Base-by-base conservation (phyloP, 2,113 vertebrate species). In the Boulengeromyrus knoepffleri region DNA sequence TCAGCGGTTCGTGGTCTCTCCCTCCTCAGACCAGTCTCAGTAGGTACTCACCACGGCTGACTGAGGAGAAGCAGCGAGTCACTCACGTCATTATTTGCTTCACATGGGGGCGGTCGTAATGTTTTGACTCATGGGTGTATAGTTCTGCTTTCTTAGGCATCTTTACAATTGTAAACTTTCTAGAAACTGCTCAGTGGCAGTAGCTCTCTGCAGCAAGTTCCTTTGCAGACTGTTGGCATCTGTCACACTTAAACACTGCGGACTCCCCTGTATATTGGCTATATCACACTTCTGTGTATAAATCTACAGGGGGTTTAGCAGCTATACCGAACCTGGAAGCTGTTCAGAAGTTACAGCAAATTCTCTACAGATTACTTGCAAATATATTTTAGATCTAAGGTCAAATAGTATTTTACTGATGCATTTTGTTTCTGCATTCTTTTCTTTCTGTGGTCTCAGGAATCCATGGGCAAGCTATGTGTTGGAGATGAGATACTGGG, bases 401-500 rank as follows among this genome's bases (percentile, higher is more conserved):
- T 77, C 39, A 39, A 77, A 39, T 87, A 53, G 46, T 87, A 87
- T 8, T n/a, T 53, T 42, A 80, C 19, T 17, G 17, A 42, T 39
- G 15, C 36, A 19, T 42, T 39, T 39, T 80, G 74, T 80, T 80
- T 80, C 36, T 19, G 13, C 74, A 12, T 77, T 77, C 1, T 77
- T 77, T 77, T 39, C 13, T 77, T 77, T 36, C 8, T 90, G 15
- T 49, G 70, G 2, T 88, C 21, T 91, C 93, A 99, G 98, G 96
- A 96, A 92, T 95, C 96, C 92, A 94, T 91, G 89, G 96, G 96
- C 52, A 97, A 94, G 92, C 95, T 97, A 92, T 92, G 92, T 89
- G 91, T 95, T 0, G 96, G 97, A 92, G 97, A 98, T 90, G 97
- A 97, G 92, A 95, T 95, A 88, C 94, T 96, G 7, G 95, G 95